Conservation (phyloP, 2,888 invertebrate genomes). For the Tetropium fuscum region DNA sequence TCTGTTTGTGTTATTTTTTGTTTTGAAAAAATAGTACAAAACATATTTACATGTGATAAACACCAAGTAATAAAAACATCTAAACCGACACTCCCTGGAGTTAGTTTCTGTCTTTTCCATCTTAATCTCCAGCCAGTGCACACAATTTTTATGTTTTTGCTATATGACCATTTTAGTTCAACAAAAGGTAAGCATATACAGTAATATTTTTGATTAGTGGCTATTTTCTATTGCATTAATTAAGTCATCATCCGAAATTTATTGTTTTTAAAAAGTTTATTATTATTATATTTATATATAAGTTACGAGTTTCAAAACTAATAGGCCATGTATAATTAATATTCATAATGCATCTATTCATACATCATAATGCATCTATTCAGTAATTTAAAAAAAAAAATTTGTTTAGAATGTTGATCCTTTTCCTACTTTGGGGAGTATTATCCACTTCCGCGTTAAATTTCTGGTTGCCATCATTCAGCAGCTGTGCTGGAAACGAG, state of each 20-base stretch:
- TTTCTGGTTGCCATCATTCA: conserved; percentile 34
- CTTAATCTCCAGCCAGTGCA: neutral
- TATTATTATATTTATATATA: too few relatives aligned
- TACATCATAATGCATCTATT: too few relatives aligned
- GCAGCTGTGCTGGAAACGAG: conserved; percentile 46
- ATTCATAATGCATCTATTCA: too few relatives aligned
- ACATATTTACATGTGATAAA: neutral
- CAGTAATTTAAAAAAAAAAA: too few relatives aligned
- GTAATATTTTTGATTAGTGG: neutral
- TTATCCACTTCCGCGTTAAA: conserved; percentile 37
- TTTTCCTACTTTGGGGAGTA: conserved; percentile 40
- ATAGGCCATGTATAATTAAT: too few relatives aligned
- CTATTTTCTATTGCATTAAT: too few relatives aligned
- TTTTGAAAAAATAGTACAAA: neutral
- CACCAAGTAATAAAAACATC: too few relatives aligned
- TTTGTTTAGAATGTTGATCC: conserved; percentile 37
- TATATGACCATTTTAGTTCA: neutral
- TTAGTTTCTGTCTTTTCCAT: neutral
- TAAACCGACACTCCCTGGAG: neutral
- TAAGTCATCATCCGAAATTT: too few relatives aligned
- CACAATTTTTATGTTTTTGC: neutral
- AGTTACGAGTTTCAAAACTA: too few relatives aligned
- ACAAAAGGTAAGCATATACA: neutral
- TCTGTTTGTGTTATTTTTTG: too few relatives aligned
- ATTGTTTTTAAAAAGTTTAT: too few relatives aligned